Evolutionary conservation across 2,888 invertebrate species (phyloP).

Genomic region (Thalpophila matura): DNA sequence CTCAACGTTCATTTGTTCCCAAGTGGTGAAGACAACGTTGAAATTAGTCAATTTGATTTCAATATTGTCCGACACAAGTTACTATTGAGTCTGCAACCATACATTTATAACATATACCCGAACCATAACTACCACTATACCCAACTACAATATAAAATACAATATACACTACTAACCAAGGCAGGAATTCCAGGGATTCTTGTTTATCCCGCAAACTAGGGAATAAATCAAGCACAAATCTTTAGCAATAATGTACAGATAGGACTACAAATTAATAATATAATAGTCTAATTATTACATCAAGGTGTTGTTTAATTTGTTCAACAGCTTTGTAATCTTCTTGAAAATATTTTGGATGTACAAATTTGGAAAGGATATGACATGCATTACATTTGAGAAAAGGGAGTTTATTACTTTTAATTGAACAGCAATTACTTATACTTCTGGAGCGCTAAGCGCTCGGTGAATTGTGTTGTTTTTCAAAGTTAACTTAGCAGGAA

Average conservation of each 20-base stretch:
- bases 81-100: slow-evolving; percentile 61
- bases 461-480: slow-evolving; percentile 1
- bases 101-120: slow-evolving; percentile 65
- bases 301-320: slow-evolving; percentile 45
- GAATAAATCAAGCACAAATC: slow-evolving; percentile 87
- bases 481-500: slow-evolving; percentile 23
- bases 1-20: slow-evolving; percentile 57
- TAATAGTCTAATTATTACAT: slow-evolving; percentile 41
- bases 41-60: slow-evolving; percentile 62
- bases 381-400: slow-evolving; percentile 49
- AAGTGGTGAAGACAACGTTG: slow-evolving; percentile 62
- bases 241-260: slow-evolving; percentile 77
- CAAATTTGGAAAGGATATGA: slow-evolving; percentile 20
- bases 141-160: slow-evolving; percentile 81
- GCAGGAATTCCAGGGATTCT: slow-evolving; percentile 94
- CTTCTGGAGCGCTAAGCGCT: slow-evolving; percentile 14
- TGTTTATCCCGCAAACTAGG: slow-evolving; percentile 95
- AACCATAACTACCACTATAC: slow-evolving; percentile 65
- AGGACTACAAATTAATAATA: slow-evolving; percentile 44
- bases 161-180: slow-evolving; percentile 94
- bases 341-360: slow-evolving; percentile 20
- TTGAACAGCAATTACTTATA: slow-evolving; percentile 18
- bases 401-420: slow-evolving; percentile 18
- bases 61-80: slow-evolving; percentile 54
- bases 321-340: slow-evolving; percentile 46